Evolutionary conservation across 2,888 invertebrate species (phyloP), one percentile per base, ranked within the genome.

Genomic region (Agonopterix alstromeriana): DNA sequence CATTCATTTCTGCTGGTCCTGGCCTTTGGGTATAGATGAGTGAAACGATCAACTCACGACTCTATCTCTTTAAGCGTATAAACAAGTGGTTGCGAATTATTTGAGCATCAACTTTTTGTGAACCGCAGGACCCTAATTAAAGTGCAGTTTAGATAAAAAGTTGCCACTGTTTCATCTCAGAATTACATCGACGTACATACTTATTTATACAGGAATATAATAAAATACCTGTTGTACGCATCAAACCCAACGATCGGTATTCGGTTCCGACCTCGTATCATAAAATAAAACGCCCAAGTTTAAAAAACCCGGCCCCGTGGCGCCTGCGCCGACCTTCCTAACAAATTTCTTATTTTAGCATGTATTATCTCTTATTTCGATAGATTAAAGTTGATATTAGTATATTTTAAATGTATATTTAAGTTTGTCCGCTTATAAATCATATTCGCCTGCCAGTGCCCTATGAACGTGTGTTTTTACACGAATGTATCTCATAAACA

Each of bases 381-480:
- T 0, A 0, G 2, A 40, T 60, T 78, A 57, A 60, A 42, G 66
- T 56, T 44, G 42, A 61, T 53, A 67, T 64, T 71, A 14, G 35
- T 36, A 44, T 36, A 12, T 43, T 40, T 12, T 8, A 40, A 35
- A 1, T 10, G 36, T 14, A 53, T 47, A 40, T 49, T 44, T 49
- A 56, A 49, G 38, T 55, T 63, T 51, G 66, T 57, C 52, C 45
- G 47, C 56, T 63, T 65, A 84, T 86, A 85, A 85, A 86, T 86
- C 86, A 87, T 85, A 81, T 82, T 77, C 73, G 75, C 75, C 68
- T 70, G 70, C 67, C 70, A 63, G 69, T 69, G 68, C 70, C 73
- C 73, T 65, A 70, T 63, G 76, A 78, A 83, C 77, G 73, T 66
- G 70, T 80, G 81, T 83, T 83, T 82, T 82, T 81, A 83, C 81